Conservation (phyloP, 2,888 invertebrate species). For the Diploptera punctata region DNA sequence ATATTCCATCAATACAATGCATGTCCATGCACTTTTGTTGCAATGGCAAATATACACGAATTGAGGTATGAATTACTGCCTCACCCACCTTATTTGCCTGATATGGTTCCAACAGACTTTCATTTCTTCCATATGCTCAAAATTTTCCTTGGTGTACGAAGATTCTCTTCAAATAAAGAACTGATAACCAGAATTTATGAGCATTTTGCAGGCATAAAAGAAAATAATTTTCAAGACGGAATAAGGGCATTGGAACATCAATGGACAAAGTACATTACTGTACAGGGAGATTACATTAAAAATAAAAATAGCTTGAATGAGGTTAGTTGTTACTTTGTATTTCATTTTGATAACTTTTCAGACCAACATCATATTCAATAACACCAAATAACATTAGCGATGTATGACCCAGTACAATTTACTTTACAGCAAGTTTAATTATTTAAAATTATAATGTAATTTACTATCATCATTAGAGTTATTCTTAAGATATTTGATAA, state of each 20-base stretch:
- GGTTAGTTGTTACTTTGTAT: no score
- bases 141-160: conserved; percentile 1
- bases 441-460: no score
- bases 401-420: no score
- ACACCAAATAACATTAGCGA: no score
- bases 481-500: no score
- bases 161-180: background rate
- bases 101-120: background rate
- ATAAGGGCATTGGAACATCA: background rate
- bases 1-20: conserved; percentile 15
- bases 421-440: no score
- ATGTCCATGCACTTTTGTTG: background rate
- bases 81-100: background rate
- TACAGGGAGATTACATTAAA: no score
- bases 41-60: background rate
- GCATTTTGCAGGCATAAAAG: conserved; percentile 12
- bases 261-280: no score
- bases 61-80: background rate
- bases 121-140: conserved; percentile 2
- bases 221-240: background rate
- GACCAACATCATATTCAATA: no score
- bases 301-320: no score
- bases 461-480: no score
- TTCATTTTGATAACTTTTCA: no score
- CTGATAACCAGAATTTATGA: background rate